Evolutionary conservation across 2,888 invertebrate species (phyloP).

Genomic region (Habrosyne pyritoides): DNA sequence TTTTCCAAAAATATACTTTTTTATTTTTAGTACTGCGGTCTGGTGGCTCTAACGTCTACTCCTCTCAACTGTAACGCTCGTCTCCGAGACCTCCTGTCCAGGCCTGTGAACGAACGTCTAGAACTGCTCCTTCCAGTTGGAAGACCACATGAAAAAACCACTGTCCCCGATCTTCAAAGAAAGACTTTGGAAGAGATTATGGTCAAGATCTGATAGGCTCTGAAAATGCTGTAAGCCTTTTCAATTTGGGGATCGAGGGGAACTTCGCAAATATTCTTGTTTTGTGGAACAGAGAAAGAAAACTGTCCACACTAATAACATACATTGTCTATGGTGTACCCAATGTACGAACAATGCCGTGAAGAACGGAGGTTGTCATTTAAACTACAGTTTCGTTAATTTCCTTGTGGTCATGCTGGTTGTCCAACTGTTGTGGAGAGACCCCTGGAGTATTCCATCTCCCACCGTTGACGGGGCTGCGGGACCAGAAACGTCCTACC

Average conservation of each 20-base stretch:
- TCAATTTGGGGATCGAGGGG: neutral
- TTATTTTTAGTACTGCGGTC: constrained; percentile 88
- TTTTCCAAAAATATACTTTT: no score
- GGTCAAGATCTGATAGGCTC: constrained; percentile 77
- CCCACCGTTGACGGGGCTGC: no score
- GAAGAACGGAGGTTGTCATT: no score
- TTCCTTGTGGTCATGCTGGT: no score
- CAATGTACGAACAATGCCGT: no score
- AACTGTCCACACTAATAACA: no score
- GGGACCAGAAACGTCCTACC: no score
- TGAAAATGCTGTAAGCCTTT: neutral
- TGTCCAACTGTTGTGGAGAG: no score
- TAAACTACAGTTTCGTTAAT: no score
- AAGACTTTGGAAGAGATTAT: constrained; percentile 90
- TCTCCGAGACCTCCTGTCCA: constrained; percentile 87
- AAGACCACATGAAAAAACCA: constrained; percentile 89
- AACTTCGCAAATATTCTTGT: neutral
- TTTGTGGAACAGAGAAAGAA: neutral
- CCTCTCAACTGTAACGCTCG: constrained; percentile 95
- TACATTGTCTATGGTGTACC: no score
- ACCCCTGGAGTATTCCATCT: no score
- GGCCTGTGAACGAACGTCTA: constrained; percentile 92
- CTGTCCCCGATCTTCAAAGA: constrained; percentile 89
- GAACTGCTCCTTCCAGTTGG: constrained; percentile 93
- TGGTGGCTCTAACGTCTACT: constrained; percentile 94